Percentiles rank a stretch among this genome's conserved stretches.
Conservation (phyloP, 2,888 invertebrate genomes). For the Trichopoda pennipes region DNA sequence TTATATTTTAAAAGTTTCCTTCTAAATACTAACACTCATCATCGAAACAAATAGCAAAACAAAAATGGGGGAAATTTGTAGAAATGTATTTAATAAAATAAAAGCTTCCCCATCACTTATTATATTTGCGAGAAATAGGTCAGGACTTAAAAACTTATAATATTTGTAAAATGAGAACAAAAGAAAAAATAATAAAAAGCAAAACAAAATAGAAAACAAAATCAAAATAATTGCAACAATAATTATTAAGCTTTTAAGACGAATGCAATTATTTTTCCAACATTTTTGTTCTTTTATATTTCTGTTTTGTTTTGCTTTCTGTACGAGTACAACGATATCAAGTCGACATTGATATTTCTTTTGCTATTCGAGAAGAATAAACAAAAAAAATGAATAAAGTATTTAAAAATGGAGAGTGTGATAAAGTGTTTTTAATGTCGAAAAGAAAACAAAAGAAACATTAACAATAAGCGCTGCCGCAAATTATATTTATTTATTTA, state of each 20-base stretch:
- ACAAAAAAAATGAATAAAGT: slow-evolving; percentile 14
- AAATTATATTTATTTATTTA: slow-evolving; percentile 43
- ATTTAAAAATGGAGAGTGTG: slow-evolving; percentile 12
- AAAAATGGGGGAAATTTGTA: slow-evolving; percentile 3
- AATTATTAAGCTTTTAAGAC: slow-evolving; percentile 62
- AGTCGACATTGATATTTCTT: slow-evolving; percentile 53
- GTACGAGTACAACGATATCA: neutral
- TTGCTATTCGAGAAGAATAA: slow-evolving; percentile 7
- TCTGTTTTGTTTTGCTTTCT: neutral
- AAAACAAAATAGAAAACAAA: slow-evolving; percentile 29
- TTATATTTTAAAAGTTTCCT: neutral
- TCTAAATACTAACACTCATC: neutral
- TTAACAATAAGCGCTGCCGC: slow-evolving; percentile 32
- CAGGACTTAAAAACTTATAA: slow-evolving; percentile 44
- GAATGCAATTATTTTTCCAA: slow-evolving; percentile 56
- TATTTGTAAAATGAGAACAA: neutral
- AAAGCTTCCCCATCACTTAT: too few species aligned
- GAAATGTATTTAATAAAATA: slow-evolving; percentile 13
- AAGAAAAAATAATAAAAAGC: slow-evolving; percentile 9
- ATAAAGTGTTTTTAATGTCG: slow-evolving; percentile 17
- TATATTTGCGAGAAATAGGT: slow-evolving; percentile 33
- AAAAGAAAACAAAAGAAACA: slow-evolving; percentile 22
- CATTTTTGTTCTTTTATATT: slow-evolving; percentile 30
- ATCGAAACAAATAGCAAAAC: neutral
- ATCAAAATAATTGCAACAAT: slow-evolving; percentile 60